A percentile compares a stretch with the other conserved stretches of the same genome.
Conservation (phyloP, 2,797 vertebrate genomes). For the Coregonus ussuriensis region DNA sequence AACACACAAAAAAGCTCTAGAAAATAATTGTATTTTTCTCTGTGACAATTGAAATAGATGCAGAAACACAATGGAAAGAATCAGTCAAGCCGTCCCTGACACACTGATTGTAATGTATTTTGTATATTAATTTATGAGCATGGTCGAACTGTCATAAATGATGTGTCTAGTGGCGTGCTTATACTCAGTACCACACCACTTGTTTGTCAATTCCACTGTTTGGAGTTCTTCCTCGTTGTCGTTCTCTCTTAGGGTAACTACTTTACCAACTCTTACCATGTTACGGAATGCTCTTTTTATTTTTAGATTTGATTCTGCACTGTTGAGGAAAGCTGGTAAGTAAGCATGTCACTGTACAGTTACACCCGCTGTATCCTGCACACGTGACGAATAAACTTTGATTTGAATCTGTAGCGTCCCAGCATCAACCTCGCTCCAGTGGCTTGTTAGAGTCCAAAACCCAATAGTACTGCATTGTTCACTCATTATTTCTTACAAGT, state of each 20-base stretch:
- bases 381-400: neutral
- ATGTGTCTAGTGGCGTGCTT: neutral
- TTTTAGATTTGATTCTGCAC: neutral
- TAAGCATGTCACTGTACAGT: neutral
- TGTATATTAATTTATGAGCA: neutral
- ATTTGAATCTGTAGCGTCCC: neutral
- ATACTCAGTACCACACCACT: neutral
- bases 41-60: neutral
- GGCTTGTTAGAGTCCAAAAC: neutral
- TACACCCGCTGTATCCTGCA: neutral
- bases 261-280: neutral
- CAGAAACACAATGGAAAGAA: neutral
- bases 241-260: neutral
- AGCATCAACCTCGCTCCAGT: neutral
- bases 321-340: neutral
- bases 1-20: no score
- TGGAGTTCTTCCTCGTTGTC: neutral
- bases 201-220: neutral
- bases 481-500: neutral
- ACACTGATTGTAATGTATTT: neutral
- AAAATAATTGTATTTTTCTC: no score
- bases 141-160: neutral
- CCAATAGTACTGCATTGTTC: neutral
- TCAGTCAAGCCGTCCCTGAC: neutral
- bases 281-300: neutral